Conservation (phyloP, 2,888 invertebrate species). For the Oscheius sp. region DNA sequence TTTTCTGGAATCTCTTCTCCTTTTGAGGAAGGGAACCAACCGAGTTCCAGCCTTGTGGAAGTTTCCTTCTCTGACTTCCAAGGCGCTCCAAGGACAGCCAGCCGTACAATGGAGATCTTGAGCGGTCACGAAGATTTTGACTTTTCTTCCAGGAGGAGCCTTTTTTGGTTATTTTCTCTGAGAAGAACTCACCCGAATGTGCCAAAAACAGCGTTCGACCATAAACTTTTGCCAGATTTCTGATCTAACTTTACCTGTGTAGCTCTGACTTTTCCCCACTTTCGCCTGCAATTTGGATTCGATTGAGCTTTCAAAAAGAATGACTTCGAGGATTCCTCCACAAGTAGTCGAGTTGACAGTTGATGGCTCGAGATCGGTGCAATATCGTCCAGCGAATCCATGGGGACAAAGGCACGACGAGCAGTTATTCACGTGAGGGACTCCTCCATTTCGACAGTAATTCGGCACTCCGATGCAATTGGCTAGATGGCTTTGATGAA, state of each 20-base stretch:
- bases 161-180: background rate
- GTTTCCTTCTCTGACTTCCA: conserved; percentile 4
- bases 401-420: conserved; percentile 5
- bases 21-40: background rate
- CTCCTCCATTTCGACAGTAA: conserved; percentile 1
- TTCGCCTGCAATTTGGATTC: background rate
- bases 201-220: conserved; percentile 8
- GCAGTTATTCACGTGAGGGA: conserved; percentile 6
- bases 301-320: background rate
- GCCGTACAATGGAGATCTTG: conserved; percentile 3
- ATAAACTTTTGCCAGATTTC: background rate
- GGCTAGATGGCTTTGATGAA: background rate
- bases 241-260: background rate
- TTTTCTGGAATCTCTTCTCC: background rate
- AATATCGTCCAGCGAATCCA: conserved; percentile 2
- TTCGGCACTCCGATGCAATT: background rate
- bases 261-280: background rate
- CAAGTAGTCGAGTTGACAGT: background rate
- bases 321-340: conserved; percentile 11
- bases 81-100: conserved; percentile 11
- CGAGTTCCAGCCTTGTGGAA: conserved; percentile 4
- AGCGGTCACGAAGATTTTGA: background rate
- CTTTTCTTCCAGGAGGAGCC: background rate
- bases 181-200: background rate
- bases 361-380: background rate